Evolutionary conservation across 2,113 vertebrate species (phyloP), one percentile per base, ranked within the genome.

Genomic region (Pygoscelis antarcticus): DNA sequence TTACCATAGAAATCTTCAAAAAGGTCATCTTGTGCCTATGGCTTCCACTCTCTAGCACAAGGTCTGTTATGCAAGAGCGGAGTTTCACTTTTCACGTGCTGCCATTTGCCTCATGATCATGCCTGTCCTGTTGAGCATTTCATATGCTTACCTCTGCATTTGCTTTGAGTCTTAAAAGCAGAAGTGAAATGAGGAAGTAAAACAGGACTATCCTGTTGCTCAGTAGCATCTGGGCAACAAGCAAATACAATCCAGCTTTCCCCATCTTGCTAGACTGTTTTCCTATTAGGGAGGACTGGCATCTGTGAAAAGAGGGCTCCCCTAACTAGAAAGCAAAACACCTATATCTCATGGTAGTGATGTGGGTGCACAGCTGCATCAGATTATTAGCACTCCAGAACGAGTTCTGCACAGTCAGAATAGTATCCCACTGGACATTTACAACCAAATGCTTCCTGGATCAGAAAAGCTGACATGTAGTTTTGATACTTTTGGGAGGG

Each of bases 101-200:
- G 55, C 20, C 70, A 42, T 16, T 42, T 42, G 47, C 47, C 80
- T 60, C 55, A 15, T 70, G 82, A 83, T 27, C 0, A 3, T 0
- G 79, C 34, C 62, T 54, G 88, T 42, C 49, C 76, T 74, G 78
- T 8, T 40, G 72, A 32, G 58, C 0, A 5, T 42, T 51, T 89
- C 62, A 66, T 9, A 27, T 76, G 95, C 75, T 89, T 47, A 58
- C 18, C 87, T 84, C 94, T 58, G 89, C 84, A 36, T 79, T 57
- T 55, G 36, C 57, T 75, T 68, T 9, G 7, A 87, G 57, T 26
- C 54, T 64, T 76, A 93, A 95, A 96, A 96, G 96, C 82, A 94
- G 97, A 97, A 97, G 71, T 7, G 14, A 88, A 96, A 96, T 7
- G 11, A 93, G 90, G 96, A 97, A 96, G 91, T 81, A 84, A 77